phyloP scores from a whole-genome alignment of 2,797 vertebrate genomes.

The Clamator glandarius region DNA sequence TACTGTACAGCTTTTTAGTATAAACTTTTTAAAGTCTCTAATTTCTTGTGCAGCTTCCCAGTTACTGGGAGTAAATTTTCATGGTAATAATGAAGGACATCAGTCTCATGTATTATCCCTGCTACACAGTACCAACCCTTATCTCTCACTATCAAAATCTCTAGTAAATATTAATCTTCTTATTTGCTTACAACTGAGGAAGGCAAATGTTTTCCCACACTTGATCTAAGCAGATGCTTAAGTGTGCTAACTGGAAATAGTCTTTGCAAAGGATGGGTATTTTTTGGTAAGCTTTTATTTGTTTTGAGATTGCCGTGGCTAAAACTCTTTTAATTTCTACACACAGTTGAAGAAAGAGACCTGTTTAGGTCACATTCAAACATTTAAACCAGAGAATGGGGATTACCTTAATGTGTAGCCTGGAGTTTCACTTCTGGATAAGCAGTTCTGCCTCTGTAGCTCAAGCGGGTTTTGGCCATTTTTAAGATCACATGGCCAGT shows the following conservation, averaged over 20 bases:
- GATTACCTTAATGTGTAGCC: background rate
- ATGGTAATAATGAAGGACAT: background rate
- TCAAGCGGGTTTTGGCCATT: background rate
- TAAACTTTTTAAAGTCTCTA: background rate
- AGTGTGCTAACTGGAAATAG: background rate
- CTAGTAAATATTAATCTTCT: background rate
- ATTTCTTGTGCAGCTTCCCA: background rate
- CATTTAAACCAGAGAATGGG: background rate
- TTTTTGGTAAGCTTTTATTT: background rate
- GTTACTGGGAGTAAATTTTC: background rate
- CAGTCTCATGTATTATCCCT: background rate
- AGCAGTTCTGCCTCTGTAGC: background rate
- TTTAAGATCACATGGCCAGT: background rate
- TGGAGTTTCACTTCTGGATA: background rate
- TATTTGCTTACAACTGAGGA: fast-evolving
- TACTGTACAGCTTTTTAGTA: background rate
- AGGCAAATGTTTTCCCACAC: background rate
- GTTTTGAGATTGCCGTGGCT: background rate
- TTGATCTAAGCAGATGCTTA: background rate
- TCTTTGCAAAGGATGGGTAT: background rate
- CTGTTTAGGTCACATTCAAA: background rate
- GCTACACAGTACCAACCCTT: background rate
- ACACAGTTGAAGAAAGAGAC: background rate
- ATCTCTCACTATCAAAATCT: background rate
- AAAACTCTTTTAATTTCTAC: background rate